These are phyloP conservation scores for Scaptomyza cyrtandrae DNA, from an alignment of 2,888 invertebrate species.

Conservation along the genomic window DNA sequence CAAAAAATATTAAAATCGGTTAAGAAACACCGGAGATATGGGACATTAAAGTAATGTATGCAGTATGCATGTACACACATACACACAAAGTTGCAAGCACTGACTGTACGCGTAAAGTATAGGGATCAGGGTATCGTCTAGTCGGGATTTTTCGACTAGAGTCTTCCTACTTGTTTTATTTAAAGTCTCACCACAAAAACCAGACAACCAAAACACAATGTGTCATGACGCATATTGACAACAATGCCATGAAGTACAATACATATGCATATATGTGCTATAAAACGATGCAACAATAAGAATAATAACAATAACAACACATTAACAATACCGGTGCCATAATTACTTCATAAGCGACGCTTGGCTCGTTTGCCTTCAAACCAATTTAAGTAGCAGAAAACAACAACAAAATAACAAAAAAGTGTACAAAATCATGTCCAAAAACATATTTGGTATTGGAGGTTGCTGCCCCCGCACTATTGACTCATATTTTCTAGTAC, in stretches of 20 bases:
- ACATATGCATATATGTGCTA: background rate
- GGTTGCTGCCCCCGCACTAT: constrained; percentile 73
- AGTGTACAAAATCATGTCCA: constrained; percentile 23
- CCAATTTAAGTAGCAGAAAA: constrained; percentile 49
- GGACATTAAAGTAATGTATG: too few relatives aligned
- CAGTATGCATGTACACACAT: too few relatives aligned
- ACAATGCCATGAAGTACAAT: constrained; percentile 40
- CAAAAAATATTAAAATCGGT: too few relatives aligned
- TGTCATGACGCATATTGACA: constrained; percentile 52
- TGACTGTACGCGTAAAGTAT: too few relatives aligned
- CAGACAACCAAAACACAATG: constrained; percentile 11
- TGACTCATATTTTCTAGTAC: constrained; percentile 40
- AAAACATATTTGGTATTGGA: constrained; percentile 62
- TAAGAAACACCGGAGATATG: too few relatives aligned
- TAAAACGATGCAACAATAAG: constrained; percentile 28
- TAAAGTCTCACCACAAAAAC: constrained; percentile 3
- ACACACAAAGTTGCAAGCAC: too few relatives aligned
- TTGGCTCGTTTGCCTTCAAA: constrained; percentile 52
- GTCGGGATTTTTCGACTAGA: too few relatives aligned
- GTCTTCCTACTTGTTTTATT: too few relatives aligned
- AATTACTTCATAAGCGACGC: constrained; percentile 35
- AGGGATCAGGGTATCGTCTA: too few relatives aligned
- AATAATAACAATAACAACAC: constrained; percentile 26
- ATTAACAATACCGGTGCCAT: constrained; percentile 33
- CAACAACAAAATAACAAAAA: background rate